A percentile compares a stretch with the other conserved stretches of the same genome.
These are phyloP conservation scores for Formica selysi DNA, from an alignment of 1,140 invertebrate species.

Conservation along the genomic window DNA sequence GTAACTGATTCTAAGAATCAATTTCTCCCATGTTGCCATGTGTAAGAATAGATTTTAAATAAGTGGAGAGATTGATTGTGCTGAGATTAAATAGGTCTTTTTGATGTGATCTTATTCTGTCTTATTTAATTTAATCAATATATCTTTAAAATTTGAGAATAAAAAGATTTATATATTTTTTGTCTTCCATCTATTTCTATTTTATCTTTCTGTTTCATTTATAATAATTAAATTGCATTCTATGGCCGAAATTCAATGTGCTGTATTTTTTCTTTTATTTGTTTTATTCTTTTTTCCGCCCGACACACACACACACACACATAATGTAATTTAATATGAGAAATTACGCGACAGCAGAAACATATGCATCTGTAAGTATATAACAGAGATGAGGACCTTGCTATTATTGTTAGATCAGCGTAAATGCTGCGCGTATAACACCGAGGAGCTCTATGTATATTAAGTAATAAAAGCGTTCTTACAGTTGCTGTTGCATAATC, in stretches of 20 bases:
- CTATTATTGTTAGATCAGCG: slow-evolving; percentile 33
- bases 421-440: not conserved
- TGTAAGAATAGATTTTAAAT: slow-evolving; percentile 41
- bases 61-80: not conserved
- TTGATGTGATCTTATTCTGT: not conserved
- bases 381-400: slow-evolving; percentile 17
- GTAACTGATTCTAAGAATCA: slow-evolving; percentile 19
- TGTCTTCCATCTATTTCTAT: not conserved
- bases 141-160: not conserved
- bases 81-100: not conserved
- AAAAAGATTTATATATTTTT: not conserved
- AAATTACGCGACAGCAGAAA: not conserved
- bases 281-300: not conserved
- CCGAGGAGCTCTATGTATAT: not conserved
- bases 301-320: not conserved
- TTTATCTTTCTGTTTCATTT: not conserved
- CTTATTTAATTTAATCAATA: not conserved
- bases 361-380: not conserved
- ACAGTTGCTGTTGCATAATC: slow-evolving; percentile 47
- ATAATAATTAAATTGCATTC: slow-evolving; percentile 15
- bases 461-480: slow-evolving; percentile 37
- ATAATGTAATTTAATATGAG: not conserved
- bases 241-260: not conserved
- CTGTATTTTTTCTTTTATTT: not conserved
- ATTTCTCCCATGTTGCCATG: slow-evolving; percentile 20